Conservation (phyloP, 2,113 vertebrate genomes). For the Phrynosoma platyrhinos region DNA sequence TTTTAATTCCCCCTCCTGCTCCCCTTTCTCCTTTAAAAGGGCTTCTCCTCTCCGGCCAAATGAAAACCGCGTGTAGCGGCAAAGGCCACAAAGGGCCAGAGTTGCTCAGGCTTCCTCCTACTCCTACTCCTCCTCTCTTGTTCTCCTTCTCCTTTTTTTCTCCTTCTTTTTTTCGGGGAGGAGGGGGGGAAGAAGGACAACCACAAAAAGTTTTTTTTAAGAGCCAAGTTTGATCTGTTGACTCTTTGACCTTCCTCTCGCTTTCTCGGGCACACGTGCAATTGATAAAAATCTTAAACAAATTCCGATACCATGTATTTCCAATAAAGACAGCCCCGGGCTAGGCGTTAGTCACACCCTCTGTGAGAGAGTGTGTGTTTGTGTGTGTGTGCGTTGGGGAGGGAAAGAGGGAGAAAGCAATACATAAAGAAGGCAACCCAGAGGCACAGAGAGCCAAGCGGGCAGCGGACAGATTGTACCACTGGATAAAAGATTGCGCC, state of each 20-base stretch:
- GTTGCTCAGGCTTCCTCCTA: too few relatives aligned
- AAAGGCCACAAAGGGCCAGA: conserved; percentile 60
- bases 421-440: accelerated
- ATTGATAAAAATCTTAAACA: conserved; percentile 90
- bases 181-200: not conserved
- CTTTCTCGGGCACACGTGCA: conserved; percentile 89
- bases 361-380: conserved; percentile 28
- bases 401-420: not conserved
- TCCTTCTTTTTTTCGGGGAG: too few relatives aligned
- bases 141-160: too few relatives aligned
- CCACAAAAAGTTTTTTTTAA: too few relatives aligned
- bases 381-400: not conserved
- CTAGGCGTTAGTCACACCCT: conserved; percentile 88
- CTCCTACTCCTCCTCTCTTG: too few relatives aligned
- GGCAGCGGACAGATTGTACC: not conserved
- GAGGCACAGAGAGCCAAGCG: not conserved
- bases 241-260: conserved; percentile 81
- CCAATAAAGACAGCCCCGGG: conserved; percentile 73
- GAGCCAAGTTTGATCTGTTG: conserved; percentile 61
- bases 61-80: conserved; percentile 81
- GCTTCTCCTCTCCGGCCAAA: conserved; percentile 77
- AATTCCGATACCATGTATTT: conserved; percentile 71
- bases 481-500: too few relatives aligned
- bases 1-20: conserved; percentile 19
- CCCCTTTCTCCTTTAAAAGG: conserved; percentile 57